Conservation (phyloP, 2,888 invertebrate genomes). For the Cantharis lateralis region DNA sequence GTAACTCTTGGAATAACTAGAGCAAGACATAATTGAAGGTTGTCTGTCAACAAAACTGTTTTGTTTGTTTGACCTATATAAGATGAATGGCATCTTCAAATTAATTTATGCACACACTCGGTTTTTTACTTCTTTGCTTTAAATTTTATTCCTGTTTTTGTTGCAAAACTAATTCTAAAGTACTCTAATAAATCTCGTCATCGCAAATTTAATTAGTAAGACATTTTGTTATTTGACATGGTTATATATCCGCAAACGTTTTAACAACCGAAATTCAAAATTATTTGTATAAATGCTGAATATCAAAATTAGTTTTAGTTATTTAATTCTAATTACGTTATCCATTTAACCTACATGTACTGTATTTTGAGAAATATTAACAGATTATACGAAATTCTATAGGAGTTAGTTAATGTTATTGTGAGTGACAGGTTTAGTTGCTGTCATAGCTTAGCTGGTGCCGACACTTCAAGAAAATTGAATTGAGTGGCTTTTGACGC, state of each 20-base stretch:
- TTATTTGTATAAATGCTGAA: background rate
- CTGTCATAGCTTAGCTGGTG: slow-evolving; percentile 19
- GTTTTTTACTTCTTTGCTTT: background rate
- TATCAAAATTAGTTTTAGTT: slow-evolving; percentile 1
- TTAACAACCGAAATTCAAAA: background rate
- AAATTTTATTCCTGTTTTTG: background rate
- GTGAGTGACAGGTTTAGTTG: slow-evolving; percentile 25
- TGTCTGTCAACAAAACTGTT: background rate
- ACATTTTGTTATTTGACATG: background rate
- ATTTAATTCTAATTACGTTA: slow-evolving; percentile 3
- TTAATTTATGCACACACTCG: background rate
- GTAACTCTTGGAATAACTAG: background rate
- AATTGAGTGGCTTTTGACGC: slow-evolving; percentile 26
- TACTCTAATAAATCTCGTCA: background rate
- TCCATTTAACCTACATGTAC: slow-evolving; percentile 3
- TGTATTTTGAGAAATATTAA: slow-evolving; percentile 9
- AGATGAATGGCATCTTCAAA: background rate
- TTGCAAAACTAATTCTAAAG: background rate
- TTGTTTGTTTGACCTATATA: background rate
- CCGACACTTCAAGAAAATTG: slow-evolving; percentile 28
- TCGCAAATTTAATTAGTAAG: background rate
- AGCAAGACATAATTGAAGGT: background rate
- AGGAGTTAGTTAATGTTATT: slow-evolving; percentile 21
- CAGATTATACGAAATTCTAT: slow-evolving; percentile 3
- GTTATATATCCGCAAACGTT: background rate